Conservation (phyloP, 2,888 invertebrate genomes). For the Cyaniris semiargus region DNA sequence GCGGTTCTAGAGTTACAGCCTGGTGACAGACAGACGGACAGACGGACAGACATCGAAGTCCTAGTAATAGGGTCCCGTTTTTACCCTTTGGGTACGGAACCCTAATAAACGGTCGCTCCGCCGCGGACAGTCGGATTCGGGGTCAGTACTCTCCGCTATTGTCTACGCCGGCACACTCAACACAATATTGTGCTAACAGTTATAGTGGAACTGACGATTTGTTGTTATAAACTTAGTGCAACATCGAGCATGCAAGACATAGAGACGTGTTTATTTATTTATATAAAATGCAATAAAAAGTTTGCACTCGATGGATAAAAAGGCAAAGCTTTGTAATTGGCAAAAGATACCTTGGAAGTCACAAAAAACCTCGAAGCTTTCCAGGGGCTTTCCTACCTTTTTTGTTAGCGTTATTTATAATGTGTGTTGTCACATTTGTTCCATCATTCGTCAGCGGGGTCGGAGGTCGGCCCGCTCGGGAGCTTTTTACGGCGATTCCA, state of each 20-base stretch:
- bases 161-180: constrained; percentile 31
- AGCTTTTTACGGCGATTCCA: constrained; percentile 57
- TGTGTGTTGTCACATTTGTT: constrained; percentile 16
- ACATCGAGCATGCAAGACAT: not conserved
- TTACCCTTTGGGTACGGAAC: too few species aligned
- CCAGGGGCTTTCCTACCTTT: not conserved
- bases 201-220: not conserved
- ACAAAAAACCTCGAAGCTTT: not conserved
- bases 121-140: constrained; percentile 17
- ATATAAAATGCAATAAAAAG: too few species aligned
- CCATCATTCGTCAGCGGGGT: constrained; percentile 40
- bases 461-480: constrained; percentile 53
- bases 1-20: too few species aligned
- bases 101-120: not conserved
- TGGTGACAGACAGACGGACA: too few species aligned
- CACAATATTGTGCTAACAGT: constrained; percentile 17
- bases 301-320: too few species aligned
- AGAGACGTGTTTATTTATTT: not conserved
- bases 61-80: too few species aligned
- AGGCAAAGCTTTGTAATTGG: too few species aligned
- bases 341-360: not conserved
- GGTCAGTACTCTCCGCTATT: constrained; percentile 37
- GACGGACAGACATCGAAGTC: too few species aligned
- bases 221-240: not conserved
- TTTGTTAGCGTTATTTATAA: constrained; percentile 21